Base-by-base conservation (phyloP, 1,140 invertebrate species). In the Procambarus virginalis region DNA sequence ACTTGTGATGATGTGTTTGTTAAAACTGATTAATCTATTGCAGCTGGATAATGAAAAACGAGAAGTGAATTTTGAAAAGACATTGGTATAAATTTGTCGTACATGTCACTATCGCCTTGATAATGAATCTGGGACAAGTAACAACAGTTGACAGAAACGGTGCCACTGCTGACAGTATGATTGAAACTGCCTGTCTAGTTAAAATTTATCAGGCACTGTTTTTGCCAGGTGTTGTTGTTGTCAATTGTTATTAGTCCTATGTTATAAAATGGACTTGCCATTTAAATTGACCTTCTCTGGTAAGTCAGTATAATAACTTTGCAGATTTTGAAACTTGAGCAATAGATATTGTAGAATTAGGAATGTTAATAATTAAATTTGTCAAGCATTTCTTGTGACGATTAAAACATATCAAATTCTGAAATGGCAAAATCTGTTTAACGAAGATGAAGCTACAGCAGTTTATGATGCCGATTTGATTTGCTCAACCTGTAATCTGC, bases 401-500 rank as follows among this genome's bases (percentile, higher is more conserved):
- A 76, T 73, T 48, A 85, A 17, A 73, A 45, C 5, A 49, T 48
- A 51, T 84, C 49, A 48, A 58, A 55, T 46, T 45, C 75, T 58
- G 75, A 6, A 85, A 70, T 45, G 22, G 51, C 55, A 85, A 58
- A 51, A 77, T 55, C 51, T 22, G 45, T 84, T 34, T 34, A 34
- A 34, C 34, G 34, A 84, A 84, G 8, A 77, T 55, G 58, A 51
- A 76, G 84, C 55, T 85, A 70, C 73, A 73, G 77, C 64, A 58
- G 51, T 70, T 80, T 79, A 49, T 68, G 78, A 64, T 73, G 64
- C 81, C 64, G 34, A 73, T 58, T 77, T 85, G n/a, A 60, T 87
- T 80, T 87, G 86, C 78, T 87, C 86, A 73, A 87, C 49, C n/a
- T 46, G n/a, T 87, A 68, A 76, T 68, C 68, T 80, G 86, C 86